Conservation (phyloP, 2,797 vertebrate species). For the Alosa sapidissima region DNA sequence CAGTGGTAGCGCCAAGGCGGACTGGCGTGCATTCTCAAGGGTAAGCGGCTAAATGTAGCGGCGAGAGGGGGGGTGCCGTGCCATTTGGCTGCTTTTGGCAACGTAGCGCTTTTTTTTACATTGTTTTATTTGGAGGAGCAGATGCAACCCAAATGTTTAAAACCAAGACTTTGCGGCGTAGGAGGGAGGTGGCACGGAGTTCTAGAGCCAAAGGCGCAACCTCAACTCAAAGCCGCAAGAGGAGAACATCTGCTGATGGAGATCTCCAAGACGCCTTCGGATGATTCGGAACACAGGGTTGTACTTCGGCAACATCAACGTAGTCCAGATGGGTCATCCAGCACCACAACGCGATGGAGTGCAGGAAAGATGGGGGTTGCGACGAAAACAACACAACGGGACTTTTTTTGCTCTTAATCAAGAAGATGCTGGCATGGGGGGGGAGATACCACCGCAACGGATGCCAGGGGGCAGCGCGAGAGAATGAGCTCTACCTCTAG, state of each 20-base stretch:
- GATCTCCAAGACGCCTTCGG: slow-evolving; percentile 35
- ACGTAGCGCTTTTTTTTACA: slow-evolving; percentile 36
- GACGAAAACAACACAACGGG: slow-evolving; percentile 32
- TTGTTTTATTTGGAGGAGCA: slow-evolving; percentile 26
- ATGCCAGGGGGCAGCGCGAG: slow-evolving; percentile 31
- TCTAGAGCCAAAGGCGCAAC: slow-evolving; percentile 41
- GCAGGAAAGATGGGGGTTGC: slow-evolving; percentile 27
- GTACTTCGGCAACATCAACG: slow-evolving; percentile 35
- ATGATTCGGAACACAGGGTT: slow-evolving; percentile 38
- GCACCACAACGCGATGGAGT: slow-evolving; percentile 40
- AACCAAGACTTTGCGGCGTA: slow-evolving; percentile 30
- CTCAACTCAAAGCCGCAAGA: slow-evolving; percentile 40
- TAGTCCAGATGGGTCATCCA: slow-evolving; percentile 42
- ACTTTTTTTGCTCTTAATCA: slow-evolving; percentile 29
- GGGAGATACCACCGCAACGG: slow-evolving; percentile 50
- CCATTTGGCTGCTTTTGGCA: slow-evolving; percentile 69
- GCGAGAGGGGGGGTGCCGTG: slow-evolving; percentile 64
- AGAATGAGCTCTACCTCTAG: slow-evolving; percentile 31
- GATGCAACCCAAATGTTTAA: slow-evolving; percentile 41
- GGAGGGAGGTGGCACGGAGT: slow-evolving; percentile 44
- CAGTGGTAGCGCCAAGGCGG: slow-evolving; percentile 93
- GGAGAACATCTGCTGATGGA: slow-evolving; percentile 52
- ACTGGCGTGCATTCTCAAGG: slow-evolving; percentile 79
- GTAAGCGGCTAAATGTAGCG: slow-evolving; percentile 84
- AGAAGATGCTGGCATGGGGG: slow-evolving; percentile 49